Evolutionary conservation across 1,140 invertebrate genomes (phyloP).

Genomic region (Eupeodes corollae): DNA sequence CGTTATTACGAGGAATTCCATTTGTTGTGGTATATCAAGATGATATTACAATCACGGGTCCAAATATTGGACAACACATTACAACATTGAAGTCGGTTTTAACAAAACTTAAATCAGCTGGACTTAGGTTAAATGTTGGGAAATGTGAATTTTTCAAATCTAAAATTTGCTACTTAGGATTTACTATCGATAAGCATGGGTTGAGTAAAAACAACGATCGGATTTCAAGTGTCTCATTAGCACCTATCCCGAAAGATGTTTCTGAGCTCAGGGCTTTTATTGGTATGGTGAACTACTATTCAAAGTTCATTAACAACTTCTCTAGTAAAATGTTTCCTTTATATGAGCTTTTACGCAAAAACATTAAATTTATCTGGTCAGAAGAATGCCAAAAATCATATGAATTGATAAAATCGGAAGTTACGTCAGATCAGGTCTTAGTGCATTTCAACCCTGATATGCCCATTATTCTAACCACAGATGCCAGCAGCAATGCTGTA

Average conservation of each 20-base stretch:
- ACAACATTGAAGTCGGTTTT: slow-evolving; percentile 2
- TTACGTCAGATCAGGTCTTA: slow-evolving; percentile 14
- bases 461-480: slow-evolving; percentile 9
- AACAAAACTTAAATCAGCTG: slow-evolving; percentile 2
- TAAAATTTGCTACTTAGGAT: slow-evolving; percentile 23
- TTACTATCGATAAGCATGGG: slow-evolving; percentile 16
- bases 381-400: slow-evolving; percentile 15
- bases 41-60: slow-evolving; percentile 29
- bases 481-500: slow-evolving; percentile 9
- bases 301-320: slow-evolving; percentile 26
- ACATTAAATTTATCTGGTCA: slow-evolving; percentile 16
- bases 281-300: slow-evolving; percentile 30
- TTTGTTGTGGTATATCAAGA: slow-evolving; percentile 19
- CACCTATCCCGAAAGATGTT: slow-evolving; percentile 15
- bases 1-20: slow-evolving; percentile 17
- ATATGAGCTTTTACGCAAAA: slow-evolving; percentile 18
- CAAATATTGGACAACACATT: slow-evolving; percentile 16
- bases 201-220: slow-evolving; percentile 12
- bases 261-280: slow-evolving; percentile 23
- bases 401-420: slow-evolving; percentile 16
- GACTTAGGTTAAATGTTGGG: slow-evolving; percentile 16
- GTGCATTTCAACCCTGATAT: slow-evolving; percentile 10
- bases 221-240: too few species aligned
- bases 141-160: slow-evolving; percentile 23
- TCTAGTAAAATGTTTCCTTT: slow-evolving; percentile 16